Base-by-base conservation (phyloP, 1,140 invertebrate species). In the Drepana arcuata region DNA sequence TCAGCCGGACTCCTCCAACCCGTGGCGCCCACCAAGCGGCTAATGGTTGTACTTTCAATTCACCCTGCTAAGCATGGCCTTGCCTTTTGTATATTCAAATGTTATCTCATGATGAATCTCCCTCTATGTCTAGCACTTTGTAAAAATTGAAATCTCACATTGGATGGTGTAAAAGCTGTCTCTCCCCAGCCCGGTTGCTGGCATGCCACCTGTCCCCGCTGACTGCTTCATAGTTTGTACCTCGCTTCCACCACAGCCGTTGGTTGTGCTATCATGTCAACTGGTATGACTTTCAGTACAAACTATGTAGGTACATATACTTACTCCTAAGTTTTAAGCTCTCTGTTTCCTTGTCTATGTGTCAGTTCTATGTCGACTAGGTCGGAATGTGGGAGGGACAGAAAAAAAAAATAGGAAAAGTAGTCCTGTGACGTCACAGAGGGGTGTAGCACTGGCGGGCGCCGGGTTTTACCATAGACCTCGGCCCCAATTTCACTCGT, bases 91-190 rank as follows among this genome's bases (percentile, higher is more conserved):
- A 71, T 71, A 61, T 54, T 67, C 57, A 56, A 57, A 60, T 63
- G 62, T 75, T 74, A 78, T 81, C 73, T 81, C 73, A 77, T 69
- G 59, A 60, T 74, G 77, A 81, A 81, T 81, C 73, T 78, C 71
- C 37, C 50, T 48, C 34, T 42, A 30, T 52, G 43, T 59, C 34
- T 44, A 48, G 46, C 66, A 45, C 62, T 36, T 58, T 70, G 62
- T 67, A 72, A 78, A 75, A 71, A 73, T 63, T 55, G 61, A 55
- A 70, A 70, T 39, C 45, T 49, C 71, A 77, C 70, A 75, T 80
- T 81, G 71, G 77, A 81, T 71, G 72, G 73, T 81, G 69, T 67
- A 44, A 54, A 74, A 73, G 18, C 18, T 21, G 24, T 10, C n/a
- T 26, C 24, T 26, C 24, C 24, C 10, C 24, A 26, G 18, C 9